A percentile compares a stretch with the other conserved stretches of the same genome.
phyloP scores from a whole-genome alignment of 2,797 vertebrate genomes.

The Masticophis lateralis region DNA sequence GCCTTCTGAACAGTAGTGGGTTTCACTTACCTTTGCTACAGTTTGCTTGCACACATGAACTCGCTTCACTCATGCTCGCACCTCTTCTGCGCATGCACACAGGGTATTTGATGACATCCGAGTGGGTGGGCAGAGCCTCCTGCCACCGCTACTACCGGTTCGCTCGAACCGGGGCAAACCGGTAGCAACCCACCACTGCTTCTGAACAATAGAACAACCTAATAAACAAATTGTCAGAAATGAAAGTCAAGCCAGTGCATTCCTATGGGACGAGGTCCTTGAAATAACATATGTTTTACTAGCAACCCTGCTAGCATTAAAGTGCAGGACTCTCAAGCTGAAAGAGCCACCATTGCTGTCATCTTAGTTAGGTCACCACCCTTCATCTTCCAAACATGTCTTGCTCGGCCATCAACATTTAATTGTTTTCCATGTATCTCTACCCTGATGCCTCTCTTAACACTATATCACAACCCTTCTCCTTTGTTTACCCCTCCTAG shows the following conservation, averaged over 20 bases:
- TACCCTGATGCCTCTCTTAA: not conserved
- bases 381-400: not conserved
- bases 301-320: not conserved
- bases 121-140: too few relatives aligned
- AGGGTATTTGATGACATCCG: too few relatives aligned
- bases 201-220: not conserved
- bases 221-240: not conserved
- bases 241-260: not conserved
- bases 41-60: too few relatives aligned
- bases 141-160: too few relatives aligned
- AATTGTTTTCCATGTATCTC: not conserved
- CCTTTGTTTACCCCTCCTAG: not conserved
- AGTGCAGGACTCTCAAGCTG: not conserved
- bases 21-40: too few relatives aligned
- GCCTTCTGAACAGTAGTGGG: not conserved
- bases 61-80: fast-evolving
- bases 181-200: too few relatives aligned
- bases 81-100: too few relatives aligned
- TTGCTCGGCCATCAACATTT: not conserved
- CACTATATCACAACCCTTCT: not conserved
- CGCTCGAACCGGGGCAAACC: too few relatives aligned
- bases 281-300: not conserved
- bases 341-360: not conserved
- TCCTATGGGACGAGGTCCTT: not conserved
- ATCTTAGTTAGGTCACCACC: not conserved